Base-by-base conservation (phyloP, 2,888 invertebrate species). In the Branchipolynoe longqiensis region DNA sequence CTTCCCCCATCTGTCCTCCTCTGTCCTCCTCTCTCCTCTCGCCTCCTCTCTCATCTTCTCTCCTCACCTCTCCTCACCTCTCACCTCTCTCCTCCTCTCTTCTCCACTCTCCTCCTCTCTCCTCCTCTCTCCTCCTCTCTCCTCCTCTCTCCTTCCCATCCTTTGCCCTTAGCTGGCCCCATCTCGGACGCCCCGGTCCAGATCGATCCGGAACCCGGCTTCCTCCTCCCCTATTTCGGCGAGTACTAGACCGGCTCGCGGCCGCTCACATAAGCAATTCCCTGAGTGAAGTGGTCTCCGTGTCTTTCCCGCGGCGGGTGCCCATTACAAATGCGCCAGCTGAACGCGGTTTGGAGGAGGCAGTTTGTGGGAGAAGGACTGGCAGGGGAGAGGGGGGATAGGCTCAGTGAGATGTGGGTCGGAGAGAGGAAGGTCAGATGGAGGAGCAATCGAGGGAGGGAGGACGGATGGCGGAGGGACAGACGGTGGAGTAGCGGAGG, bases 281-380 rank as follows among this genome's bases (percentile, higher is more conserved):
- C 78, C 78, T 78, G 78, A 78, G 48, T 78, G 78, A 54, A 78
- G 78, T 78, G 31, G 78, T 78, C 78, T 78, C 78, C 14, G 41
- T 73, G 73, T 73, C 73, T 14, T 69, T 2, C 69, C 69, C 22
- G 38, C 69, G 38, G 38, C 69, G 36, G 36, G 28, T 18, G 48
- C 48, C 25, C 28, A 25, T 78, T 78, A 78, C 78, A 78, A 54
- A 78, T 78, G 33, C n/a, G n/a, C 22, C 73, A 73, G 38, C 36
- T 22, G 18, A n/a, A 18, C 12, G 38, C n/a, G 41, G 14, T 73
- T 54, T 12, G 54, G 14, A 12, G 54, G 12, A 54, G 54, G 54
- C 54, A 18, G 54, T 18, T 14, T 12, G 54, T 18, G 18, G 38
- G 38, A 73, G 73, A 73, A 36, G 73, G n/a, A 36, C 38, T 38